Evolutionary conservation across 2,888 invertebrate genomes (phyloP), one percentile per base, ranked within the genome.

Genomic region (Drosophila ezoana): DNA sequence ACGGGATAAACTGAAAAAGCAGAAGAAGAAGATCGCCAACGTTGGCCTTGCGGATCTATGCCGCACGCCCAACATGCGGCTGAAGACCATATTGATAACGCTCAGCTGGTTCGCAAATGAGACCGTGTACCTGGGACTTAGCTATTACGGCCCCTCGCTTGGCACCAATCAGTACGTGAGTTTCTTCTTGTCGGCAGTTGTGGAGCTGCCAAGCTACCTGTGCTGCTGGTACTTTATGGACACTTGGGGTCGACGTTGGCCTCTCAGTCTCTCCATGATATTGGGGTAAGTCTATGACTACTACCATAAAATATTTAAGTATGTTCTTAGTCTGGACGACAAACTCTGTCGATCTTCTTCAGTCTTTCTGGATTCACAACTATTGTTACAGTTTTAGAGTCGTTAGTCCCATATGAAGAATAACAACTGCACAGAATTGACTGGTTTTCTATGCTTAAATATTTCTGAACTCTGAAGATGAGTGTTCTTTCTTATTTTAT

Each of bases 21-120:
- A 91, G 92, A 94, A 91, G 92, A 93, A 81, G 87, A 93, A 82
- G 66, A 52, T 82, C 6, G 92, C 76, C 82, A 92, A 90, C 89
- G 93, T 92, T 61, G 93, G 92, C 4, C 90, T 92, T 0, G 73
- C 88, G 32, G 92, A 92, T 79, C 85, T 92, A 47, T 92, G 92
- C 16, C 94, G 95, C 79, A 97, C 97, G 0, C 97, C 97, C 1
- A 98, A 98, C 90, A 97, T 98, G 96, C 93, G 98, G 47, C 92
- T 97, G 13, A 98, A 97, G 92, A 98, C 98, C 0, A 94, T 95
- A 76, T 93, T 97, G 56, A 97, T 97, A 57, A 97, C 97, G 0
- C 92, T 97, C 20, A 97, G 97, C 91, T 97, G 97, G 97, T 97
- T 98, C 90, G 97, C 97, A 51, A 98, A 97, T 83, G 97, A 97